A percentile compares a stretch with the other conserved stretches of the same genome.
These are phyloP conservation scores for Condylura cristata DNA, from an alignment of 2,113 vertebrate genomes.

Conservation along the genomic window DNA sequence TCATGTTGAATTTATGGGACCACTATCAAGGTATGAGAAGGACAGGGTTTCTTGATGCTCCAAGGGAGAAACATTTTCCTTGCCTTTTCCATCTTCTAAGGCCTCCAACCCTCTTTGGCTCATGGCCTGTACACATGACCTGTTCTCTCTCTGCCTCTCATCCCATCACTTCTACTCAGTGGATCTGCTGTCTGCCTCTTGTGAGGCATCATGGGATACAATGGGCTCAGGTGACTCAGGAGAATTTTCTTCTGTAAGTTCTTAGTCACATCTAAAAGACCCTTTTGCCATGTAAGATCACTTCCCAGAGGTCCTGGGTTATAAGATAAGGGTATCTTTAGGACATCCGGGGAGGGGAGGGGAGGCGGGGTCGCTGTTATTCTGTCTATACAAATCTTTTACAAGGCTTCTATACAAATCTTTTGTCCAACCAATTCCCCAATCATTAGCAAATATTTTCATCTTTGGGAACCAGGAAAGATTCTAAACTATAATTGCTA, in stretches of 20 bases:
- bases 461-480: neutral
- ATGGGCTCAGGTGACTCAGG: neutral
- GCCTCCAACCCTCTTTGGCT: neutral
- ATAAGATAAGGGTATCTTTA: neutral
- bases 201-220: neutral
- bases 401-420: neutral
- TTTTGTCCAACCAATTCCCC: neutral
- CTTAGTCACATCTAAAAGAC: neutral
- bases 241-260: neutral
- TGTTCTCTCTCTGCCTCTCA: neutral
- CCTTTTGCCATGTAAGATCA: neutral
- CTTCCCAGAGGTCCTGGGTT: neutral
- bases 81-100: neutral
- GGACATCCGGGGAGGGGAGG: too few relatives aligned
- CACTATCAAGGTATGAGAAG: neutral
- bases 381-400: too few relatives aligned
- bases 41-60: neutral
- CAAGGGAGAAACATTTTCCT: neutral
- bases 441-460: neutral
- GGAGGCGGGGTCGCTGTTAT: too few relatives aligned
- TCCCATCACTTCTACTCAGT: neutral
- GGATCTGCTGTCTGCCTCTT: neutral
- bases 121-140: fast-evolving
- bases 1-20: neutral
- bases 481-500: neutral